Percentiles rank a stretch among this genome's conserved stretches.
Conservation (phyloP, 2,797 vertebrate genomes). For the Enteromius trimaculatus region DNA sequence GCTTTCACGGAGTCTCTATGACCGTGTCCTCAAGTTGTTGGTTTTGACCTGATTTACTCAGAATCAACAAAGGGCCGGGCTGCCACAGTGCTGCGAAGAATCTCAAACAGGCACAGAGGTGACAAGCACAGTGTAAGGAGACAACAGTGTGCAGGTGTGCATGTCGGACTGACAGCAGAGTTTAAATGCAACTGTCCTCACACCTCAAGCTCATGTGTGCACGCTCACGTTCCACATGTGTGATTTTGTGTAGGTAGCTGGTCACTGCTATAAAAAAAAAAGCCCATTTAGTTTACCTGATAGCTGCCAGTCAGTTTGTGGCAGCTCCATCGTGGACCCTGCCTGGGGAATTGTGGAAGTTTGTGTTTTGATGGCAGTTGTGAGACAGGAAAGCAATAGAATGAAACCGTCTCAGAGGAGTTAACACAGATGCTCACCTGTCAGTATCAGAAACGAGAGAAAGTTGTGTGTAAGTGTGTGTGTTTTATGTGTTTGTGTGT, state of each 20-base stretch:
- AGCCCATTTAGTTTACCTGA: constrained; percentile 46
- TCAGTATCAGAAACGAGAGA: constrained; percentile 54
- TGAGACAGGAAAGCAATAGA: constrained; percentile 27
- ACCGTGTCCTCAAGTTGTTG: constrained; percentile 47
- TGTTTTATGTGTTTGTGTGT: constrained; percentile 49
- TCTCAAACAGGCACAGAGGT: constrained; percentile 59
- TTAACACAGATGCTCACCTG: constrained; percentile 60
- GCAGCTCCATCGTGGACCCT: constrained; percentile 4
- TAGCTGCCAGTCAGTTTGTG: constrained; percentile 44
- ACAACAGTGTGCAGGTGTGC: constrained; percentile 52
- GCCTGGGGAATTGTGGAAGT: constrained; percentile 36
- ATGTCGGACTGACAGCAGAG: constrained; percentile 57
- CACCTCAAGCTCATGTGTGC: constrained; percentile 20
- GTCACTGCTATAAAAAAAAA: constrained; percentile 21
- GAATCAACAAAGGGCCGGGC: constrained; percentile 41
- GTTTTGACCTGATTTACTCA: constrained; percentile 52
- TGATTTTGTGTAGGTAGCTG: constrained; percentile 34
- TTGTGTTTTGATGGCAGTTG: constrained; percentile 32
- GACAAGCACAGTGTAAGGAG: constrained; percentile 51
- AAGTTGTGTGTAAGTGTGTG: constrained; percentile 50
- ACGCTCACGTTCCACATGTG: constrained; percentile 48
- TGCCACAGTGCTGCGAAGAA: constrained; percentile 12
- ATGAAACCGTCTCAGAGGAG: constrained; percentile 41
- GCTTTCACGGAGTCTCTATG: constrained; percentile 28
- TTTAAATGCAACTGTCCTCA: constrained; percentile 20